Evolutionary conservation across 2,888 invertebrate species (phyloP).

Genomic region (Drosophila quinaria): DNA sequence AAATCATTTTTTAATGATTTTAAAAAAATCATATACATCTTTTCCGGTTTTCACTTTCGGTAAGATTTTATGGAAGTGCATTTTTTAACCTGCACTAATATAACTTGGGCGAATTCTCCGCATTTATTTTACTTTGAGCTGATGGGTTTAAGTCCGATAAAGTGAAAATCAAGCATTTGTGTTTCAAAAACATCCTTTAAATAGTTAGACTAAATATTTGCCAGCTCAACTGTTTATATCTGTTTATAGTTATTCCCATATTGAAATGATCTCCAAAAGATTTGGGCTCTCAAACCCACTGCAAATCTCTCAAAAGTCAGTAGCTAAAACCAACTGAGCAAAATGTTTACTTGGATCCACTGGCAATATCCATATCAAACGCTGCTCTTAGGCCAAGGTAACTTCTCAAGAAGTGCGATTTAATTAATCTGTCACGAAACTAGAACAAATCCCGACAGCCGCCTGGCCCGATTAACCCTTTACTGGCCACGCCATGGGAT

Average conservation of each 20-base stretch:
- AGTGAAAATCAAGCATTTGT: no score
- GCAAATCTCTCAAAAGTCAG: conserved; percentile 32
- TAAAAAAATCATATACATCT: no score
- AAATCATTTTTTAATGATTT: no score
- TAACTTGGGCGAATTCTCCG: no score
- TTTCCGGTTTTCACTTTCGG: no score
- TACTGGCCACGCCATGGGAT: conserved; percentile 47
- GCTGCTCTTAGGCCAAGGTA: conserved; percentile 16
- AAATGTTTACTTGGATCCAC: conserved; percentile 54
- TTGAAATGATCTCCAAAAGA: background rate
- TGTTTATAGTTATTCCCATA: background rate
- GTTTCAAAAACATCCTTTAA: background rate
- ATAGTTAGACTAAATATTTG: background rate
- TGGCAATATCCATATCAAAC: conserved; percentile 19
- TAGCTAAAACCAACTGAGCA: conserved; percentile 14
- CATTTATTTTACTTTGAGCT: no score
- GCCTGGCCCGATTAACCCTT: conserved; percentile 66
- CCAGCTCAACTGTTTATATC: background rate
- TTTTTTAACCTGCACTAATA: no score
- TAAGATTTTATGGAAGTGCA: no score
- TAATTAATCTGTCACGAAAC: conserved; percentile 66
- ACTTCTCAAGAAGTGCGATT: conserved; percentile 58
- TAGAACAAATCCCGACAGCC: conserved; percentile 60
- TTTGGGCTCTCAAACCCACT: conserved; percentile 4
- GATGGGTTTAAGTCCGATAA: no score